These are phyloP conservation scores for Tetranychus truncatus DNA, from an alignment of 2,888 invertebrate genomes.

Conservation along the genomic window DNA sequence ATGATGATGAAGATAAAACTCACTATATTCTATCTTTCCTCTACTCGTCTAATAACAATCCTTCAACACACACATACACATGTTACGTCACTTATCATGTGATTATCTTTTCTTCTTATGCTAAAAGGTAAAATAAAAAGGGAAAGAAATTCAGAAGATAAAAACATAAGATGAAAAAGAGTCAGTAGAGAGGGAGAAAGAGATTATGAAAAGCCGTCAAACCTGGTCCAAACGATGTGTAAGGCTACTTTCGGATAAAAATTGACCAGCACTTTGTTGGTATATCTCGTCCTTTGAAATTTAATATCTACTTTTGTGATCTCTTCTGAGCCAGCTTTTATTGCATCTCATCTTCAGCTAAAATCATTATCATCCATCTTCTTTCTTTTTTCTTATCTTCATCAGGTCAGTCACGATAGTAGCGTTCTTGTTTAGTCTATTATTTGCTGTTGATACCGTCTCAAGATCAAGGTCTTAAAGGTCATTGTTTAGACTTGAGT, in stretches of 20 bases:
- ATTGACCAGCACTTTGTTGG: not conserved
- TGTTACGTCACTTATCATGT: not conserved
- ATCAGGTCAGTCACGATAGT: not conserved
- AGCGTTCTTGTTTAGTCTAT: not conserved
- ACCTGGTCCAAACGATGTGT: not conserved
- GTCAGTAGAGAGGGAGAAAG: not conserved
- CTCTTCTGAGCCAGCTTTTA: not conserved
- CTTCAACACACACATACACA: not conserved
- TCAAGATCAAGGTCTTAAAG: not conserved
- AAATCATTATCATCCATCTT: not conserved
- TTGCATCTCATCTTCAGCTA: too few relatives aligned
- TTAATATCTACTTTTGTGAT: not conserved
- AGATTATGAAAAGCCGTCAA: not conserved
- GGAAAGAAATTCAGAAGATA: not conserved
- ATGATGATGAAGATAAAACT: constrained; percentile 1
- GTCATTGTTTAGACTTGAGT: not conserved
- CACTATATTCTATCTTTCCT: not conserved
- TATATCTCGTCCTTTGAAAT: not conserved
- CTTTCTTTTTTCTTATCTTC: not conserved
- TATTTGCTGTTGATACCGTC: not conserved
- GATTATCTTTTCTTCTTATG: not conserved
- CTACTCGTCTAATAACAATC: not conserved
- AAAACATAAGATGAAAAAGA: not conserved
- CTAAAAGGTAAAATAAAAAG: not conserved
- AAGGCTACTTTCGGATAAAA: not conserved